These are phyloP conservation scores for Ceriagrion tenellum DNA, from an alignment of 2,888 invertebrate genomes.

Conservation along the genomic window DNA sequence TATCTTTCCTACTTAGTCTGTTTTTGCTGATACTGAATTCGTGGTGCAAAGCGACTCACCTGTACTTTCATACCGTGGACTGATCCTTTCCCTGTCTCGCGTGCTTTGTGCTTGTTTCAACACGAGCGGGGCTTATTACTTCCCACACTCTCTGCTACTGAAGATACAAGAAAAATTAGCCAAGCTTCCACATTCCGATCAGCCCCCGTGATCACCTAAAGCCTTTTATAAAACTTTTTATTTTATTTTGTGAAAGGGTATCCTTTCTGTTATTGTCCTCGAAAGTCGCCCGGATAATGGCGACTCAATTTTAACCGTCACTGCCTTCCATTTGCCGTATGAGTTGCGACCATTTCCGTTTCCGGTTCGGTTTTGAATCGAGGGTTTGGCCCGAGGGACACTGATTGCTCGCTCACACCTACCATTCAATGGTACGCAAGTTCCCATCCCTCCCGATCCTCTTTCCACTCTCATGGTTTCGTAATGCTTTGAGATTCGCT, in stretches of 20 bases:
- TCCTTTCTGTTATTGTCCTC: background rate
- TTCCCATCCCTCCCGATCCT: background rate
- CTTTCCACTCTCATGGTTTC: background rate
- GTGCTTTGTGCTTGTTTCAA: background rate
- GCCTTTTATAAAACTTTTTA: background rate
- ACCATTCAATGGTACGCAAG: background rate
- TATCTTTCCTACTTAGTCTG: no score
- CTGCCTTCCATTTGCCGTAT: conserved; percentile 30
- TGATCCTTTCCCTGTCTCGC: background rate
- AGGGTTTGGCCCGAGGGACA: background rate
- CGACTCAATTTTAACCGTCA: conserved; percentile 23
- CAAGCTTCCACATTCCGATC: background rate
- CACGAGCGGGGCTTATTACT: background rate
- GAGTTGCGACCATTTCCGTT: conserved; percentile 11
- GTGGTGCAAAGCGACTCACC: no score
- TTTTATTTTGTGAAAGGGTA: background rate
- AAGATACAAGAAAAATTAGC: background rate
- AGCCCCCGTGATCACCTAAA: background rate
- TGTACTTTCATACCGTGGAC: no score
- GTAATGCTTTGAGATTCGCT: background rate
- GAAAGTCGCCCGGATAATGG: background rate
- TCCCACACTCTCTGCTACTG: background rate
- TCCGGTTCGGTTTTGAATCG: background rate
- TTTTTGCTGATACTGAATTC: no score
- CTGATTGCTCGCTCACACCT: conserved; percentile 24